Percentiles rank a stretch among this genome's conserved stretches.
phyloP scores from a whole-genome alignment of 2,113 vertebrate genomes.

The Anthoscopus minutus region DNA sequence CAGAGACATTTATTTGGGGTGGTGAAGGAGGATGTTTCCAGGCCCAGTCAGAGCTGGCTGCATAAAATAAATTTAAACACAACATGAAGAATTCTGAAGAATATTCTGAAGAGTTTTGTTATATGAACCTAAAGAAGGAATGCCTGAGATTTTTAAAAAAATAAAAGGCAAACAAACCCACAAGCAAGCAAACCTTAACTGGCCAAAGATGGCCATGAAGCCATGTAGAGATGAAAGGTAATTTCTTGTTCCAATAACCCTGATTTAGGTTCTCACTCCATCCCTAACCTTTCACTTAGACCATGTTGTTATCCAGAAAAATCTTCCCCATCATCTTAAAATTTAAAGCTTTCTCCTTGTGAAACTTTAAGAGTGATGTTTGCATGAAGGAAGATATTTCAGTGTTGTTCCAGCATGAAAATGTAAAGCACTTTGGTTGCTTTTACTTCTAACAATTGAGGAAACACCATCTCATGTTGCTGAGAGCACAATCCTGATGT shows the following conservation, averaged over 20 bases:
- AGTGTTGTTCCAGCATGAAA: not conserved
- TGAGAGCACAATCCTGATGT: not conserved
- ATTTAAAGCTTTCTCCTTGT: not conserved
- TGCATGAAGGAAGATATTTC: not conserved
- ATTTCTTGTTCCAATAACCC: not conserved
- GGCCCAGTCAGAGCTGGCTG: not conserved
- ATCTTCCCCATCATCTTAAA: not conserved
- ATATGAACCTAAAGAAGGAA: not conserved
- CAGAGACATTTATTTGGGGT: not conserved
- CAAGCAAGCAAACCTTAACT: not conserved
- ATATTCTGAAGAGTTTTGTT: not conserved
- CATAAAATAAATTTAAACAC: not conserved
- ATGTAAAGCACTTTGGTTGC: not conserved
- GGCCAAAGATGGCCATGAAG: not conserved
- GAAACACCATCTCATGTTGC: not conserved
- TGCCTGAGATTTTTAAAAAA: not conserved
- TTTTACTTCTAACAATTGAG: not conserved
- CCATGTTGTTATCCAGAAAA: accelerated
- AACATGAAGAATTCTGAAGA: not conserved
- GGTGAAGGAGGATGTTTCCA: not conserved
- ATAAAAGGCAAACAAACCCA: not conserved
- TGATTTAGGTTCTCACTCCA: not conserved
- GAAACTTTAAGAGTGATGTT: not conserved
- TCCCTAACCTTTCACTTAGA: not conserved
- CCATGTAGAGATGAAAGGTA: not conserved